phyloP scores from a whole-genome alignment of 2,113 vertebrate species.

The Mobula hypostoma region DNA sequence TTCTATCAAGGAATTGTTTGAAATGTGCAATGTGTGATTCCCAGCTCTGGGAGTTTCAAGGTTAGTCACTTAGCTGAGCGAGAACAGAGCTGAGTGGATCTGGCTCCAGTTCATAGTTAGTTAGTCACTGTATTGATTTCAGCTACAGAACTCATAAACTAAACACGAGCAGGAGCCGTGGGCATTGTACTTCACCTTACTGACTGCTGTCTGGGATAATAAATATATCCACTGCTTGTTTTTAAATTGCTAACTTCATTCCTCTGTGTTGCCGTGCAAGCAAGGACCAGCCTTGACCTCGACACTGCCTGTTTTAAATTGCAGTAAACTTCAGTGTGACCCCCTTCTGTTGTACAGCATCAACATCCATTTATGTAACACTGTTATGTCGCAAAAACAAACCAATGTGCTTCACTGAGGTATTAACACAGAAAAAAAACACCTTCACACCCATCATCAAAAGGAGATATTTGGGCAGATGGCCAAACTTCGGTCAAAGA shows the following conservation, averaged over 20 bases:
- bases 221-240: no score
- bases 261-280: not conserved
- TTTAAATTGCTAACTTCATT: not conserved
- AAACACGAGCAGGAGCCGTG: not conserved
- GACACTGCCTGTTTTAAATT: not conserved
- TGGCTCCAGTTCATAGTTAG: not conserved
- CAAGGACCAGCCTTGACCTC: not conserved
- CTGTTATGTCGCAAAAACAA: not conserved
- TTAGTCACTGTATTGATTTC: constrained; percentile 26
- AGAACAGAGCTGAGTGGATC: not conserved
- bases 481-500: no score
- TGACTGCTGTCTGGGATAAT: constrained; percentile 19
- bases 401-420: not conserved
- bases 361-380: not conserved
- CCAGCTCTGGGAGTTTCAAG: not conserved
- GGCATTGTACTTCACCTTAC: not conserved
- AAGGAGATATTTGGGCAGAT: no score
- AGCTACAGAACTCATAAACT: not conserved
- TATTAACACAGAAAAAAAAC: no score
- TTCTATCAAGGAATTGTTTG: not conserved
- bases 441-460: no score
- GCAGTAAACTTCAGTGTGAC: not conserved
- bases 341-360: not conserved
- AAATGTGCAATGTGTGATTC: not conserved
- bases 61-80: not conserved